Percentiles rank a stretch among this genome's conserved stretches.
Conservation (phyloP, 2,113 vertebrate species). For the Pseudolaguvia tuberculata region DNA sequence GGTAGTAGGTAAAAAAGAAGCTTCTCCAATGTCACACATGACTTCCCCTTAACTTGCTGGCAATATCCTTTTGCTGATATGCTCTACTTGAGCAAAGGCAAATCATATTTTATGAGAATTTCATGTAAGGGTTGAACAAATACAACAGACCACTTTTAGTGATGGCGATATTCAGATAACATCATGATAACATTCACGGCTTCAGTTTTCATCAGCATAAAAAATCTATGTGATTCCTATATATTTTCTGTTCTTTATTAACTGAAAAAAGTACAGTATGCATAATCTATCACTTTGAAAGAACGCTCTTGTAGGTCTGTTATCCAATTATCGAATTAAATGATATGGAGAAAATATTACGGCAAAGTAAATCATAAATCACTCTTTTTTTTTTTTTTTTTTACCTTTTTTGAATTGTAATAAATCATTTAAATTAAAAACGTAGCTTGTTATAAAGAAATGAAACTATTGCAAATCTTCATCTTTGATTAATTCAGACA, state of each 20-base stretch:
- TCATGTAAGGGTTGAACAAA: not conserved
- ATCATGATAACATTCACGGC: not conserved
- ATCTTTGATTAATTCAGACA: not conserved
- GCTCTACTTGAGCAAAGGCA: constrained; percentile 1
- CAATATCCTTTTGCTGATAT: constrained; percentile 1
- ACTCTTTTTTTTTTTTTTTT: not conserved
- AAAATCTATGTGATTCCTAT: not conserved
- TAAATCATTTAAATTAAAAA: not conserved
- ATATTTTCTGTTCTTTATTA: not conserved
- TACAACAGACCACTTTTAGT: not conserved
- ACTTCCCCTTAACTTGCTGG: constrained; percentile 4
- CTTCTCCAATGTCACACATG: not conserved
- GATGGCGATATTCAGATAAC: not conserved
- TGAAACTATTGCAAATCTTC: not conserved
- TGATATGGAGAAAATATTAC: not conserved
- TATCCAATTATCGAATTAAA: too few relatives aligned
- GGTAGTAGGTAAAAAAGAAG: not conserved
- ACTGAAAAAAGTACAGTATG: not conserved
- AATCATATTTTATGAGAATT: not conserved
- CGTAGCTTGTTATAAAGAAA: not conserved
- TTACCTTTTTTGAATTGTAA: too few relatives aligned
- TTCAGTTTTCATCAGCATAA: not conserved
- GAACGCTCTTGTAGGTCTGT: too few relatives aligned
- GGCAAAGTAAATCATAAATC: not conserved
- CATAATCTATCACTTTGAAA: not conserved